These are phyloP conservation scores for Clarias pachynema DNA, from an alignment of 2,797 vertebrate species.

Conservation along the genomic window DNA sequence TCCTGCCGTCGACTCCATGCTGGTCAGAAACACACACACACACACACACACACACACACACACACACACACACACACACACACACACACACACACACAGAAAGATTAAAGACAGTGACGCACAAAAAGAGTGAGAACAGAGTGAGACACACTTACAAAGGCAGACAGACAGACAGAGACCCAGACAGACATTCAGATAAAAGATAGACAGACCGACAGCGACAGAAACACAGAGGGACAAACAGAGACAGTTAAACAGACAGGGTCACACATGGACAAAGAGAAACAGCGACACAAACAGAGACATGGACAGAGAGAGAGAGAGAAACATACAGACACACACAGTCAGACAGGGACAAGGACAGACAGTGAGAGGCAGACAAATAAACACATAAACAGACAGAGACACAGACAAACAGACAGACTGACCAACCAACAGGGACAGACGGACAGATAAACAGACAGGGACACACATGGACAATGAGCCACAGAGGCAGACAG, in stretches of 20 bases:
- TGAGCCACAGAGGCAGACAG: background rate
- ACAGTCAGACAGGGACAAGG: no score
- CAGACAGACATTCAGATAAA: background rate
- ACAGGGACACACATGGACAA: background rate
- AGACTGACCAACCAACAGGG: no score
- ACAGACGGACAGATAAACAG: no score
- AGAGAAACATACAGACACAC: background rate
- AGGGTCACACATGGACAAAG: constrained; percentile 8
- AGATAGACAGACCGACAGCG: background rate
- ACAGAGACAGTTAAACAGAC: background rate
- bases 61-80: constrained; percentile 13
- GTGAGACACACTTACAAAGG: constrained; percentile 9
- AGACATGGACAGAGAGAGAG: background rate
- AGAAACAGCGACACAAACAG: background rate
- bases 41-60: background rate
- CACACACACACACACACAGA: background rate
- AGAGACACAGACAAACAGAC: background rate
- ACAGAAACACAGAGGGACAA: background rate
- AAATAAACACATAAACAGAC: background rate
- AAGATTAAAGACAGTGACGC: no score
- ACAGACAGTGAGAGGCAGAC: background rate
- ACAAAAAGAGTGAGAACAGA: constrained; percentile 58
- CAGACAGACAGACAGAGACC: background rate
- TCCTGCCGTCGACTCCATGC: constrained; percentile 90
- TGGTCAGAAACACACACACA: constrained; percentile 78